Conservation (phyloP, 2,888 invertebrate genomes). For the Noctua fimbriata region DNA sequence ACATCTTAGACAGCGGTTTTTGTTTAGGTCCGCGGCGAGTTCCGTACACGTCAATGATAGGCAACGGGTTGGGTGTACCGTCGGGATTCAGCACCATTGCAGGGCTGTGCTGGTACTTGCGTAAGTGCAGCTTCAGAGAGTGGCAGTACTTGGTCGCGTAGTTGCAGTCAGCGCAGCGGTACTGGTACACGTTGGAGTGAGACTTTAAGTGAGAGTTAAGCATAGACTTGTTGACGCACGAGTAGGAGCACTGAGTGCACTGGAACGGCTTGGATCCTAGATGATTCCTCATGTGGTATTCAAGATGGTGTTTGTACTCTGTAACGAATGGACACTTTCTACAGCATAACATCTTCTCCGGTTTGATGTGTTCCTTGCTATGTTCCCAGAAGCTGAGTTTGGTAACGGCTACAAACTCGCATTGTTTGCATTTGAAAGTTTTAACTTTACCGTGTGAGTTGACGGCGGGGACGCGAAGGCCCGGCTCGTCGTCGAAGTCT, state of each 20-base stretch:
- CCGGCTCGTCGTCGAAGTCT: constrained; percentile 91
- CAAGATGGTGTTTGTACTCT: constrained; percentile 99
- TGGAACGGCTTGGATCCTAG: constrained; percentile 98
- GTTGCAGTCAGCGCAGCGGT: constrained; percentile 97
- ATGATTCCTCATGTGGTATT: constrained; percentile 99
- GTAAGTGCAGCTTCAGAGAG: constrained; percentile 97
- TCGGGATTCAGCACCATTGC: constrained; percentile 97
- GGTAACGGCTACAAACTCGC: constrained; percentile 95
- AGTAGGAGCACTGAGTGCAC: constrained; percentile 96
- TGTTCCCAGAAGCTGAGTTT: constrained; percentile 99
- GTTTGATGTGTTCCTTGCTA: constrained; percentile 96
- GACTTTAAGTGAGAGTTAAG: constrained; percentile 99
- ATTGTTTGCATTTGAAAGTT: constrained; percentile 97
- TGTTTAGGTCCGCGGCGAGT: constrained; percentile 96
- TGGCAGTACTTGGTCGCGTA: constrained; percentile 99
- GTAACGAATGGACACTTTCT: constrained; percentile 99
- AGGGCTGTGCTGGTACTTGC: constrained; percentile 97
- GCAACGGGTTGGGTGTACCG: constrained; percentile 96
- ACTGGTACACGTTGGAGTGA: constrained; percentile 97
- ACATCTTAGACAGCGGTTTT: constrained; percentile 83
- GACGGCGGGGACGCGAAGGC: constrained; percentile 91
- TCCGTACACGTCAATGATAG: constrained; percentile 97
- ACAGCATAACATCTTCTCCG: constrained; percentile 97
- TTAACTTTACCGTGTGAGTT: constrained; percentile 96
- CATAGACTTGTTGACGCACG: constrained; percentile 99